phyloP scores from a whole-genome alignment of 2,888 invertebrate species.

The Ischnura elegans region DNA sequence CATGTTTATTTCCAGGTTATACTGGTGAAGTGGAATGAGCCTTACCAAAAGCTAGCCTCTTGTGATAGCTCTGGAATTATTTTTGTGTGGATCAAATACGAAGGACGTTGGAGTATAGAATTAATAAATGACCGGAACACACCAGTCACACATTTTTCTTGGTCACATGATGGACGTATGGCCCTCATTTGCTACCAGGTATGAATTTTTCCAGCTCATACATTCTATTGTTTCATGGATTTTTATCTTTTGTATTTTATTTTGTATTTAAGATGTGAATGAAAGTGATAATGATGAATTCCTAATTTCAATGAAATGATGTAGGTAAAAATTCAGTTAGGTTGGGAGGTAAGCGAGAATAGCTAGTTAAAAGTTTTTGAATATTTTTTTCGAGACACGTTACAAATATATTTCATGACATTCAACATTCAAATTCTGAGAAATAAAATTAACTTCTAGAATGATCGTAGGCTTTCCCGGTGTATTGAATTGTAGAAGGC shows the following conservation, averaged over 20 bases:
- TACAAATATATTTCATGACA: too few species aligned
- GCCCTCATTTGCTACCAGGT: conserved; percentile 98
- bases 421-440: too few species aligned
- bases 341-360: too few species aligned
- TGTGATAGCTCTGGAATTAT: conserved; percentile 99
- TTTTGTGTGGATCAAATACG: conserved; percentile 99
- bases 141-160: conserved; percentile 98
- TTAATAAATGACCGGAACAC: conserved; percentile 98
- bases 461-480: too few species aligned
- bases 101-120: conserved; percentile 99
- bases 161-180: conserved; percentile 99
- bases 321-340: too few species aligned
- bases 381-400: too few species aligned
- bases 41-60: conserved; percentile 97
- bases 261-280: background rate
- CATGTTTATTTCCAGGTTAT: conserved; percentile 84
- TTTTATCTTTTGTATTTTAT: background rate
- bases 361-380: too few species aligned
- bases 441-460: too few species aligned
- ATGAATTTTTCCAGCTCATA: conserved; percentile 71
- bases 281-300: too few species aligned
- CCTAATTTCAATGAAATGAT: too few species aligned
- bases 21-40: conserved; percentile 98
- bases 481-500: too few species aligned
- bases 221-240: conserved; percentile 28